Conservation (phyloP, 1,140 invertebrate species). For the Whitmania pigra region DNA sequence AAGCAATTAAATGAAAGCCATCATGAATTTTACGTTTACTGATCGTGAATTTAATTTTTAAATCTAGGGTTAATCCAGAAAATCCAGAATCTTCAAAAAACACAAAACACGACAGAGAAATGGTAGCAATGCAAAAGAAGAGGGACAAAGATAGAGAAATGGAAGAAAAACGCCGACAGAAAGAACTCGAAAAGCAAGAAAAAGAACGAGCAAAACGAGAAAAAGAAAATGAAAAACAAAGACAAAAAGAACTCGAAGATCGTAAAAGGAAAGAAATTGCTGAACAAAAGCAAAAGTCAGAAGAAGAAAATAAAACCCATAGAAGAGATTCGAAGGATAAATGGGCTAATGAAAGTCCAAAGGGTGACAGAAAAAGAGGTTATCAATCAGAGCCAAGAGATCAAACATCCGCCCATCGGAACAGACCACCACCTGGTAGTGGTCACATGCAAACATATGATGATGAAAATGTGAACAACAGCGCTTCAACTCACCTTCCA, state of each 20-base stretch:
- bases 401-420: background rate
- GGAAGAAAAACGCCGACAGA: background rate
- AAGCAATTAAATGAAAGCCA: background rate
- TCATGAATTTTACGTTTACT: too few species aligned
- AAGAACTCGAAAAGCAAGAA: constrained; percentile 3
- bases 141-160: background rate
- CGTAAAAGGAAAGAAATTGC: background rate
- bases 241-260: constrained; percentile 8
- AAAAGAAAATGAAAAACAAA: constrained; percentile 4
- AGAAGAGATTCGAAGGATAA: too few species aligned
- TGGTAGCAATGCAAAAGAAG: background rate
- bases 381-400: background rate
- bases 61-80: background rate
- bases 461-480: background rate
- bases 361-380: background rate
- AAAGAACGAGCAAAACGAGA: background rate
- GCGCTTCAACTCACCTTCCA: background rate
- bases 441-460: background rate
- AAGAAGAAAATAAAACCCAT: background rate
- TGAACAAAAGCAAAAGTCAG: background rate
- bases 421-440: background rate
- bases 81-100: background rate
- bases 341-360: background rate
- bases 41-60: background rate
- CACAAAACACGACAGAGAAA: constrained; percentile 2